Base-by-base conservation (phyloP, 2,113 vertebrate genomes). In the Bos taurus region DNA sequence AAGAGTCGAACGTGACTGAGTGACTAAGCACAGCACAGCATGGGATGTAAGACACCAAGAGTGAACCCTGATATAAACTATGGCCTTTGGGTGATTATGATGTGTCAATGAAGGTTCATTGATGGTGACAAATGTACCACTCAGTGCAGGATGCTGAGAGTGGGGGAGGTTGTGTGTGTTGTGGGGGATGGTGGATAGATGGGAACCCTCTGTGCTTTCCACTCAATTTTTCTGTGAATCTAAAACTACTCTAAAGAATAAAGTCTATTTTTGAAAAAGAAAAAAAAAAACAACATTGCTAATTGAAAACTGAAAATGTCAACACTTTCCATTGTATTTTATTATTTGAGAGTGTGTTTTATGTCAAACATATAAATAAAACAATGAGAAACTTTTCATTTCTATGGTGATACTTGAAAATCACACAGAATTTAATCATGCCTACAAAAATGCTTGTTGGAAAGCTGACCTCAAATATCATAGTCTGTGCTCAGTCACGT, bases 251-350 rank as follows among this genome's bases (percentile, higher is more conserved):
- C 9, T 71, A 23, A 67, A 67, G 33, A 67, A 67, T 67, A 36
- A 71, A 71, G n/a, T 71, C 67, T 36, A 71, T 36, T 71, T 71
- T 36, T 71, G 67, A 71, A 71, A 71, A 71, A 71, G 9, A 71
- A 71, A 46, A 28, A 86, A 94, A 43, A 43, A 46, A 46, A 46
- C 43, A 96, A 64, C 77, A 94, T 92, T 94, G 48, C 74, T 96
- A 97, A 96, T 52, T 97, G 54, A 95, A 96, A 98, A 84, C 52
- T 85, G 52, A 96, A 92, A 92, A 93, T 93, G 67, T 93, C 82
- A 85, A 95, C 46, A 93, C 74, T 93, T 86, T 71, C 23, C 15
- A 62, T 54, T 88, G 60, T 78, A 77, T 88, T 97, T 92, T 95
- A 94, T 94, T 95, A 82, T 93, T 80, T 94, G 36, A 95, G 96